Evolutionary conservation across 92 coral and sea anemone species (phyloP).

Genomic region (Plumapathes pennacea): DNA sequence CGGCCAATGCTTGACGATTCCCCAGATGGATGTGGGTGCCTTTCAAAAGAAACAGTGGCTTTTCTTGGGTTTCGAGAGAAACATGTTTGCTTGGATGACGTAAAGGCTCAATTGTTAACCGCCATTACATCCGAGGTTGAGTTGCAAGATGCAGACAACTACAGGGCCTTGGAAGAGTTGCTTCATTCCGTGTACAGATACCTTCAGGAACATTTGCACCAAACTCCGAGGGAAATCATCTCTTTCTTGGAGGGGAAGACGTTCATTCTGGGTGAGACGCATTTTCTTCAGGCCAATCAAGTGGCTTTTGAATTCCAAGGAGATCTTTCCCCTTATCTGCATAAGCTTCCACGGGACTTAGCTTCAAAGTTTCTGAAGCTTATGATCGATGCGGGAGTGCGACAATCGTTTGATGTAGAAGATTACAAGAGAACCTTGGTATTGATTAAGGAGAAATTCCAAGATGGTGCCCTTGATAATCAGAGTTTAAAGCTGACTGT

Average conservation of each 20-base stretch:
- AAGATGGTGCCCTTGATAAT: constrained; percentile 3
- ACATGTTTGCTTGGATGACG: constrained; percentile 1
- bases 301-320: constrained; percentile 31
- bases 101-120: constrained; percentile 32
- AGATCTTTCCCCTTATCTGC: constrained; percentile 55
- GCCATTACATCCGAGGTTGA: not conserved
- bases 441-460: constrained; percentile 7
- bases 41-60: not conserved
- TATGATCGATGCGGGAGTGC: constrained; percentile 32
- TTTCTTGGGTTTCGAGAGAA: constrained; percentile 21
- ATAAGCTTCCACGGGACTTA: constrained; percentile 17
- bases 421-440: constrained; percentile 39
- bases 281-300: constrained; percentile 23
- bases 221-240: too few relatives aligned
- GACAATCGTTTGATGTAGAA: constrained; percentile 14
- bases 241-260: constrained; percentile 13
- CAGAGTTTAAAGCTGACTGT: constrained; percentile 1
- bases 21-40: too few relatives aligned
- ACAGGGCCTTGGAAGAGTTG: not conserved
- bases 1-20: constrained; percentile 56
- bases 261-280: constrained; percentile 16
- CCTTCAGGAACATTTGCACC: constrained; percentile 27
- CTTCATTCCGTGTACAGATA: constrained; percentile 36
- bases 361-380: constrained; percentile 4
- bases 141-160: not conserved